Evolutionary conservation across 2,113 vertebrate species (phyloP), one percentile per base, ranked within the genome.

Genomic region (Fregata magnificens): DNA sequence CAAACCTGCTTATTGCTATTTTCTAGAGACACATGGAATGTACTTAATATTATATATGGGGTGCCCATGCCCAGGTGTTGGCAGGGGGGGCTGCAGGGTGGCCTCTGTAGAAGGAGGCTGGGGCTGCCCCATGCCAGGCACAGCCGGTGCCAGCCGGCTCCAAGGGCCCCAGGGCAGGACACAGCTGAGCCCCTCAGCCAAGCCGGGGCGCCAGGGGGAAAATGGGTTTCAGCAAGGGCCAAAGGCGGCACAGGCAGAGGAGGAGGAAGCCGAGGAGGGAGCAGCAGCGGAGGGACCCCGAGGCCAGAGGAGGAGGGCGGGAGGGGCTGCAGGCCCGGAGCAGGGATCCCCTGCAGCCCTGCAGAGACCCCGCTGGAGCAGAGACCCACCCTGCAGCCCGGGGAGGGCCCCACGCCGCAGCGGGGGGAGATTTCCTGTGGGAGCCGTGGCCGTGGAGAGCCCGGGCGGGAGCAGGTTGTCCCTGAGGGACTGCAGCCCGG

Each of bases 61-160:
- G 45, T 45, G 28, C 3, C 44, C 0, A 0, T 31, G n/a, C 14
- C 15, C 25, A 12, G 9, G 42, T 0, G 1, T 1, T 14, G 26
- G 14, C 31, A 19, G 10, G 0, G 3, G 25, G 24, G 9, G 11
- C 38, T 19, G 61, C n/a, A 8, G 12, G 34, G 47, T 8, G 7
- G 40, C 15, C 17, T 10, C 32, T 70, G 52, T 19, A 16, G 5
- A 16, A 20, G 18, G 50, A 12, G 50, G n/a, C 20, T 5, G 11
- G 62, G 28, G 38, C 62, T 65, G 62, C 62, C 62, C 38, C 12
- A 1, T 7, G 38, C 62, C 26, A 2, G 22, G 25, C 44, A 67
- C 44, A 67, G 65, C 65, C 22, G 16, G 45, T 13, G 11, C 34
- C 66, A 28, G 40, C 21, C 10, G 15, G 65, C 65, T 67, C 63